Base-by-base conservation (phyloP, 2,888 invertebrate species). In the Tholera decimalis region DNA sequence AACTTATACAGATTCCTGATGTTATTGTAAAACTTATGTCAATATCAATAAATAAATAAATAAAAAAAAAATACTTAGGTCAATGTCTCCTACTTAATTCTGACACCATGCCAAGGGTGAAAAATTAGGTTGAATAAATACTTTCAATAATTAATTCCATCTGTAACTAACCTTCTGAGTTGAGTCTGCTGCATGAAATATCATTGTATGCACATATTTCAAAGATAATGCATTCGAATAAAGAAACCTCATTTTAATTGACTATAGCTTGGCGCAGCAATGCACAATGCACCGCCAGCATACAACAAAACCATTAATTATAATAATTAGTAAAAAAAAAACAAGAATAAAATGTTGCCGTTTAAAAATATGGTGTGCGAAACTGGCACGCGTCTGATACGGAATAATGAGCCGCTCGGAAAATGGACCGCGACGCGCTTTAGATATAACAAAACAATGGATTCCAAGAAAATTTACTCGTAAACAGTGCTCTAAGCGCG, bases 401-500 rank as follows among this genome's bases (percentile, higher is more conserved):
- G 86, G 81, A 63, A 76, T 89, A 89, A 89, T 89, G 88, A 89
- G 84, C 77, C 78, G 75, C 80, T 77, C 68, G 77, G 84, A 89
- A 91, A 91, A 88, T 89, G 88, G 84, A 89, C 87, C 87, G 88
- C 76, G 83, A 89, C 87, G 83, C 77, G 76, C 87, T 83, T 86
- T 83, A 81, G 80, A 85, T 79, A 88, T 88, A 88, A 89, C 88
- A 89, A 90, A 92, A 92, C 90, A 91, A 87, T 89, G 84, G 85
- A 72, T 82, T 85, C 86, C 84, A 77, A 89, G 89, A 87, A 89
- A 90, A 91, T 88, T 86, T 85, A 85, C 88, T 89, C 89, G 87
- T 91, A 89, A 91, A 91, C 89, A 89, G 82, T 83, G 88, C 89
- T 89, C 88, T 90, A 90, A 90, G 89, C 89, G 88, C 84, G 87